Percentiles rank a stretch among this genome's conserved stretches.
These are phyloP conservation scores for Semotilus atromaculatus DNA, from an alignment of 2,797 vertebrate species.

Conservation along the genomic window DNA sequence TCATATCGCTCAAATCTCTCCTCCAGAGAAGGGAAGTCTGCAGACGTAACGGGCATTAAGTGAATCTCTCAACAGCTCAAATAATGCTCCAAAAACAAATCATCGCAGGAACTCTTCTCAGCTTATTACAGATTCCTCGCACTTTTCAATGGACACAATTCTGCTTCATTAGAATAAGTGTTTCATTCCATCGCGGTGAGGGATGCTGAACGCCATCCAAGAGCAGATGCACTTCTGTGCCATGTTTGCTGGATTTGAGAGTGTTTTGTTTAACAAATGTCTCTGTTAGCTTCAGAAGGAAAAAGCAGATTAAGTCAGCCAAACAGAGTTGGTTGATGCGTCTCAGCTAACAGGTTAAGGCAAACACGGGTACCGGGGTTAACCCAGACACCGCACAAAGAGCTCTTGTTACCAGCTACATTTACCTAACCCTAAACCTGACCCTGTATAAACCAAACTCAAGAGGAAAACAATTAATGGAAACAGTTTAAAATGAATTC, in stretches of 20 bases:
- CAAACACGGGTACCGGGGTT: slow-evolving; percentile 50
- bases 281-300: slow-evolving; percentile 35
- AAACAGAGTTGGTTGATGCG: slow-evolving; percentile 48
- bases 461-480: slow-evolving; percentile 46
- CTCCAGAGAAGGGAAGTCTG: not conserved
- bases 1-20: not conserved
- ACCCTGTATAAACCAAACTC: slow-evolving; percentile 16
- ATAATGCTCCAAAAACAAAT: slow-evolving; percentile 9
- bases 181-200: slow-evolving; percentile 41
- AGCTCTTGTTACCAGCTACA: slow-evolving; percentile 44
- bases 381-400: slow-evolving; percentile 34
- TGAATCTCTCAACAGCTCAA: not conserved
- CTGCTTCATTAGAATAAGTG: slow-evolving; percentile 37
- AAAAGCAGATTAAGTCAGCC: slow-evolving; percentile 46
- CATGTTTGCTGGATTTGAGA: slow-evolving; percentile 57
- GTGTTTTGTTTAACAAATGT: slow-evolving; percentile 60
- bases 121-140: slow-evolving; percentile 37
- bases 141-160: slow-evolving; percentile 30
- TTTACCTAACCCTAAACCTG: slow-evolving; percentile 45
- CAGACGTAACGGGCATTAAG: slow-evolving; percentile 1
- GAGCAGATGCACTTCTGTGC: slow-evolving; percentile 54
- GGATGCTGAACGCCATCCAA: slow-evolving; percentile 55
- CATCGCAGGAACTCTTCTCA: slow-evolving; percentile 10
- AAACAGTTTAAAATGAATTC: slow-evolving; percentile 43
- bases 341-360: slow-evolving; percentile 57